Base-by-base conservation (phyloP, 2,888 invertebrate species). In the Orthosia incerta region DNA sequence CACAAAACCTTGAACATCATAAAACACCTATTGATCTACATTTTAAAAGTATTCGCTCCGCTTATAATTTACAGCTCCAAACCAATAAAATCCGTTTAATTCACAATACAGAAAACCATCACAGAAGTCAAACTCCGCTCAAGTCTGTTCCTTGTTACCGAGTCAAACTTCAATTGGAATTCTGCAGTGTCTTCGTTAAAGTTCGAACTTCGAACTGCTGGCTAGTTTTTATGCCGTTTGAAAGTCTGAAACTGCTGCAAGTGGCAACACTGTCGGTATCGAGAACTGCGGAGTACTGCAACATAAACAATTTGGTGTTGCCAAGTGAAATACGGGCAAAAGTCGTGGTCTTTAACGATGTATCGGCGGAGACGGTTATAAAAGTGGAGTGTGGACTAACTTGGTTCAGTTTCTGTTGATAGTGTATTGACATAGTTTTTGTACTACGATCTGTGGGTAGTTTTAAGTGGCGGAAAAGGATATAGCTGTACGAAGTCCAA, bases 161-260 rank as follows among this genome's bases (percentile, higher is more conserved):
- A 55, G 45, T 67, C 64, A 69, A 75, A 79, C 67, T 82, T 71
- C 68, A 81, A 84, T 85, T 85, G 78, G 73, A 81, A 87, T 84
- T 85, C 87, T 82, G 74, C 71, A 79, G 82, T 79, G 74, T 87
- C 85, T 84, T 83, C 79, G 80, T 84, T 85, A 81, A 86, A 88
- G 73, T 82, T 83, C 60, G 65, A 74, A 78, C 69, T 81, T 83
- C 60, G 67, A 74, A 78, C 69, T 60, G 79, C 78, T 63, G 72
- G 66, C 53, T 53, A 84, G 82, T 86, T 85, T 86, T 87, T 82
- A 80, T 85, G 66, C 71, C 80, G 69, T 72, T 79, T 61, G 67
- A 76, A 84, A 79, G 76, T 83, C 82, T 75, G 67, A 86, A 83
- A 77, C 76, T 76, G 62, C 75, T 78, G 65, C 31, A 72, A 76